These are phyloP conservation scores for Cephonodes hylas DNA, from an alignment of 2,888 invertebrate genomes.

Conservation along the genomic window DNA sequence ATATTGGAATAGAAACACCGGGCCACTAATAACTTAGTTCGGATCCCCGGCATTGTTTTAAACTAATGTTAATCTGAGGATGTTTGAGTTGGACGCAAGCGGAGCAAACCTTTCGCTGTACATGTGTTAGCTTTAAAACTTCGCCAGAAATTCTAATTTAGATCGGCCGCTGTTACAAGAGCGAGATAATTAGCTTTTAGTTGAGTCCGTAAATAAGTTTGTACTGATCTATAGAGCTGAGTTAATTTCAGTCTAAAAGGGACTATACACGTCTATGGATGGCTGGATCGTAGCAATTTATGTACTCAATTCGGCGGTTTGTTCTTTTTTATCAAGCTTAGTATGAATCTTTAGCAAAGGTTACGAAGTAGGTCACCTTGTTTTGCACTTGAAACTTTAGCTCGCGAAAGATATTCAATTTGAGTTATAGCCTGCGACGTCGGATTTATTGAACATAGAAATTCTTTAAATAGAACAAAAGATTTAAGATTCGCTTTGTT, in stretches of 20 bases:
- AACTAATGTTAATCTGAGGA: conserved; percentile 59
- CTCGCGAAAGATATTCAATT: not conserved
- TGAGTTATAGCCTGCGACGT: not conserved
- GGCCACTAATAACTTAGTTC: conserved; percentile 45
- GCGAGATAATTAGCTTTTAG: conserved; percentile 53
- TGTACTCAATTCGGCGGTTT: not conserved
- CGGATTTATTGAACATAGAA: not conserved
- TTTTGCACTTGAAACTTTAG: not conserved
- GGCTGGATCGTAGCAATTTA: not conserved
- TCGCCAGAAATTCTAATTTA: conserved; percentile 52
- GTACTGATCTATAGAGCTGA: conserved; percentile 31
- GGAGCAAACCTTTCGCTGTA: conserved; percentile 36
- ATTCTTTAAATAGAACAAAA: not conserved
- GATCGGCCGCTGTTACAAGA: conserved; percentile 43
- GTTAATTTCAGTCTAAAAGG: not conserved
- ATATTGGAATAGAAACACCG: conserved; percentile 57
- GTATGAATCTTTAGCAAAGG: not conserved
- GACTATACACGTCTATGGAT: not conserved
- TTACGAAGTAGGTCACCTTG: not conserved
- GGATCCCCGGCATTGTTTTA: conserved; percentile 53
- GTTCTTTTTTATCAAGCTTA: not conserved
- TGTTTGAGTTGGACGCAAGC: conserved; percentile 52
- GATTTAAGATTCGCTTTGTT: not conserved
- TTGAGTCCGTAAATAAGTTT: conserved; percentile 48
- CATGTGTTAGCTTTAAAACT: conserved; percentile 45